A percentile compares a stretch with the other conserved stretches of the same genome.
Evolutionary conservation across 2,113 vertebrate species (phyloP).

Genomic region (Scophthalmus maximus): DNA sequence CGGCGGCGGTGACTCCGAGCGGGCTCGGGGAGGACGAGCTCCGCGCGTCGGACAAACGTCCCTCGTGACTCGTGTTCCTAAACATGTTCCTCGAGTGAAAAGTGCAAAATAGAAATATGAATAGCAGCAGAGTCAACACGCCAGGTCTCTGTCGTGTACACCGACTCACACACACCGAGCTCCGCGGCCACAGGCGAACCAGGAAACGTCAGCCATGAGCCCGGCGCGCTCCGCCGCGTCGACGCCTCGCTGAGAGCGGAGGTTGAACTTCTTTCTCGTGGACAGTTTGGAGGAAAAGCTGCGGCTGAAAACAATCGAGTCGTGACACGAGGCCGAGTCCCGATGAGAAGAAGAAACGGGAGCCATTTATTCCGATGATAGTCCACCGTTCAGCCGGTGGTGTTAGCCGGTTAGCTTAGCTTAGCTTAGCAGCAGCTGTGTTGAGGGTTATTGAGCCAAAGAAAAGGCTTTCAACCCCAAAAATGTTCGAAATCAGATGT

Average conservation of each 20-base stretch:
- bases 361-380: conserved; percentile 62
- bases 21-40: conserved; percentile 28
- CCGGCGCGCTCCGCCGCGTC: conserved; percentile 28
- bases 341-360: conserved; percentile 7
- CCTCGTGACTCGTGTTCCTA: conserved; percentile 53
- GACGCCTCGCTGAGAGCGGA: conserved; percentile 27
- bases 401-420: conserved; percentile 48
- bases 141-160: background rate
- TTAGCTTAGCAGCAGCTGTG: background rate
- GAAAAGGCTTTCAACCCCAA: too few species aligned
- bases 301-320: background rate
- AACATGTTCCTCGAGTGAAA: conserved; percentile 62
- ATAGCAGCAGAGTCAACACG: background rate
- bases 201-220: conserved; percentile 47
- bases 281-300: conserved; percentile 27
- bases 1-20: conserved; percentile 27
- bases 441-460: too few species aligned
- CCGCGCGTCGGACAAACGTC: conserved; percentile 37
- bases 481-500: too few species aligned
- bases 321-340: background rate
- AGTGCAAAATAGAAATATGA: background rate
- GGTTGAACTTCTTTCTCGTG: conserved; percentile 61
- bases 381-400: background rate
- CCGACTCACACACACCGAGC: too few species aligned
- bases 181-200: conserved; percentile 1